Base-by-base conservation (phyloP, 2,888 invertebrate species). In the Nudaria mundana region DNA sequence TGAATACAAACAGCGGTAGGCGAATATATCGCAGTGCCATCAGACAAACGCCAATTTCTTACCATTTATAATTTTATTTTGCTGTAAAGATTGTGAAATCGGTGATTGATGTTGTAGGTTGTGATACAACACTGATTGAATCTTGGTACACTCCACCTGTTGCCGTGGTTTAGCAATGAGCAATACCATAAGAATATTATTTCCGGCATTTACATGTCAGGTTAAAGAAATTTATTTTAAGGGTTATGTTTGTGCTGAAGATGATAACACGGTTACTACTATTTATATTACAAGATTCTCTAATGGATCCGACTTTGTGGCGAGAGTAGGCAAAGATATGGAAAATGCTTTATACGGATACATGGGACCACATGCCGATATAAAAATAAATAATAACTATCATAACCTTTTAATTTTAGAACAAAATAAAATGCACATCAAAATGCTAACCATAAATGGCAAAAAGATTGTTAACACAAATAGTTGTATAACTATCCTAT, bases 401-500 rank as follows among this genome's bases (percentile, higher is more conserved):
- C 35, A 38, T 5, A 78, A 74, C 45, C 57, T 53, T 45, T 42
- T 83, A 5, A 22, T 61, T 10, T 16, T 81, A 8, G 50, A 66
- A 22, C 44, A 56, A 32, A 50, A 49, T 29, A 50, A 40, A 11
- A 42, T 61, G 10, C 38, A 52, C 52, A 52, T 84, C 15, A 65
- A 58, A 10, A 57, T 64, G 32, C 48, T 85, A 34, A 16, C 65
- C 30, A 30, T 85, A 33, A 56, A 75, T 52, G 70, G 72, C 12
- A 63, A 48, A 36, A 40, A 52, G 36, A 45, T 66, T 12, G 52
- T 46, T 42, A 40, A 44, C 8, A 55, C 48, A 33, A 59, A 62
- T 31, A 70, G 74, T 39, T 71, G 66, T 38, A 66, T 84, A 12
- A 51, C 83, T 22, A 69, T 85, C 54, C 56, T 76, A 3, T 88